Evolutionary conservation across 2,797 vertebrate species (phyloP).

Genomic region (Sylvilagus floridanus): DNA sequence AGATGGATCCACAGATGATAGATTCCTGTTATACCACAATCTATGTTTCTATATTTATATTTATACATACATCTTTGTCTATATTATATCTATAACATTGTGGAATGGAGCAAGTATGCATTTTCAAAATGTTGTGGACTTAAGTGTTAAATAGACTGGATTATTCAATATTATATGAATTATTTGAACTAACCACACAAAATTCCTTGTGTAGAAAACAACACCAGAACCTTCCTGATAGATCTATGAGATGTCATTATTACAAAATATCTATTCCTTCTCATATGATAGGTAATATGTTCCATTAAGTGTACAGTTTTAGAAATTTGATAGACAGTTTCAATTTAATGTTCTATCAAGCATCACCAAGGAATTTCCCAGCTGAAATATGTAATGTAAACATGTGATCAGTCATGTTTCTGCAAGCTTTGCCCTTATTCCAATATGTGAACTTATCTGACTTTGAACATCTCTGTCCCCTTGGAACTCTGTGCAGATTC

Average conservation of each 20-base stretch:
- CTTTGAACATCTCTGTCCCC: neutral
- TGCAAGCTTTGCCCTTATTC: slow-evolving; percentile 24
- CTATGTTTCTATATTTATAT: too few species aligned
- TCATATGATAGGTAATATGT: neutral
- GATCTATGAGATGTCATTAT: slow-evolving; percentile 35
- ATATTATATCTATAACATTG: neutral
- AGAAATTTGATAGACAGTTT: neutral
- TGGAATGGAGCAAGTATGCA: neutral
- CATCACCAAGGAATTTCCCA: slow-evolving; percentile 6
- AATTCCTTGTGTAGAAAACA: neutral
- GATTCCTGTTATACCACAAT: neutral
- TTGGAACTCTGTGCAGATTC: slow-evolving; percentile 24
- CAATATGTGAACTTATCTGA: neutral
- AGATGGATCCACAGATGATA: neutral
- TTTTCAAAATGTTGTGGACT: neutral
- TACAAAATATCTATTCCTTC: neutral
- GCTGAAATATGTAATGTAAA: neutral
- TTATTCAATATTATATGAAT: neutral
- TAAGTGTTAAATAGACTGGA: neutral
- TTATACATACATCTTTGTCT: too few species aligned
- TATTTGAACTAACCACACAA: neutral
- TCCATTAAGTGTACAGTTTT: slow-evolving; percentile 28
- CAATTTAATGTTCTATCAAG: slow-evolving; percentile 9
- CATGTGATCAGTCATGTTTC: neutral
- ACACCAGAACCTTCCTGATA: neutral